Evolutionary conservation across 2,113 vertebrate species (phyloP).

Genomic region (Miniopterus natalensis): DNA sequence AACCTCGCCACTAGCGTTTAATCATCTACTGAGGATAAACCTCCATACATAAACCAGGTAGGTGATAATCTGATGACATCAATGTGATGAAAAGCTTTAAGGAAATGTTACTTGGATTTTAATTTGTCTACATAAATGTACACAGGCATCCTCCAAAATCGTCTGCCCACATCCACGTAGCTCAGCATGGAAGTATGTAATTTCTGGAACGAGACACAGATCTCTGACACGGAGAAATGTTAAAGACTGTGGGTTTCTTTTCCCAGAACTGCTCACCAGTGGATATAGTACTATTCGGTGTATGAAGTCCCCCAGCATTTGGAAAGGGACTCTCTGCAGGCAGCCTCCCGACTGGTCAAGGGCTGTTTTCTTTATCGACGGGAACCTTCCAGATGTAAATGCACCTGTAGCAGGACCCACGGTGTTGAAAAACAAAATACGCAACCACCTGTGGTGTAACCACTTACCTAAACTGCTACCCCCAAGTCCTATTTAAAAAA

Average conservation of each 20-base stretch:
- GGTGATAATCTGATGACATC: slow-evolving; percentile 24
- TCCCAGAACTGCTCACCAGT: neutral
- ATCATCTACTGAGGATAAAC: slow-evolving; percentile 48
- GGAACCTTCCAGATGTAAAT: slow-evolving; percentile 28
- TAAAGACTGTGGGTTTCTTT: neutral
- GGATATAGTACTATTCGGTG: slow-evolving; percentile 5
- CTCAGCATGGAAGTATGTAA: neutral
- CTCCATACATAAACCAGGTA: slow-evolving; percentile 32
- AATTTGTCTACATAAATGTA: neutral
- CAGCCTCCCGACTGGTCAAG: slow-evolving; percentile 41
- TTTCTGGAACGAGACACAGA: slow-evolving; percentile 48
- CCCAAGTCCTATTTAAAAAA: slow-evolving; percentile 9
- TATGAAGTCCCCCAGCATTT: slow-evolving; percentile 41
- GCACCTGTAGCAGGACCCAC: neutral
- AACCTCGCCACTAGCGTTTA: slow-evolving; percentile 38
- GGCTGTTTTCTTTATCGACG: slow-evolving; percentile 54
- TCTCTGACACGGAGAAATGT: neutral
- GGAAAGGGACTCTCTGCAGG: slow-evolving; percentile 55
- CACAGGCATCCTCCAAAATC: neutral
- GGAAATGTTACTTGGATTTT: neutral
- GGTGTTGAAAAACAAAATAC: slow-evolving; percentile 58
- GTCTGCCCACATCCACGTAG: neutral
- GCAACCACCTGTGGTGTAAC: neutral
- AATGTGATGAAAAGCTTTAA: slow-evolving; percentile 55
- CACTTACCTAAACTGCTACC: neutral